These are phyloP conservation scores for Sebastes miniatus DNA, from an alignment of 2,797 vertebrate species.

Conservation along the genomic window DNA sequence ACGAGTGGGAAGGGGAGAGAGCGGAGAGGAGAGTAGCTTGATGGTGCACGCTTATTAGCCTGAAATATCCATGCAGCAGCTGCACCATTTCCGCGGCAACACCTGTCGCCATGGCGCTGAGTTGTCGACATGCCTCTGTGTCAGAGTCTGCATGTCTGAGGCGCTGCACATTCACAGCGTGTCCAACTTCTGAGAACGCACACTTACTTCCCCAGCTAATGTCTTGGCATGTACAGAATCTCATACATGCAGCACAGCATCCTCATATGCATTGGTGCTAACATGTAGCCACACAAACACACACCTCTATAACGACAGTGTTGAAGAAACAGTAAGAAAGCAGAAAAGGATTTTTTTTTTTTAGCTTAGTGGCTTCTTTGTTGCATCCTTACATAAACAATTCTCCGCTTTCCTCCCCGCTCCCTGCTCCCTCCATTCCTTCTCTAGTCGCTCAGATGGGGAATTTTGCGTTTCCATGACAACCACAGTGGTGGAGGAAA, in stretches of 20 bases:
- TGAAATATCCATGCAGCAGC: constrained; percentile 76
- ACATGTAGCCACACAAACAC: not conserved
- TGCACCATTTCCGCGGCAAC: constrained; percentile 78
- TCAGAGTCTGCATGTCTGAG: constrained; percentile 65
- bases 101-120: constrained; percentile 76
- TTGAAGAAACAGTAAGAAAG: not conserved
- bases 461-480: constrained; percentile 74
- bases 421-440: not conserved
- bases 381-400: constrained; percentile 17
- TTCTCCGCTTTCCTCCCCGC: not conserved
- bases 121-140: constrained; percentile 69
- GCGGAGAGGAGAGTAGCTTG: not conserved
- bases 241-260: constrained; percentile 10
- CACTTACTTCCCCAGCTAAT: not conserved
- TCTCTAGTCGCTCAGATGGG: constrained; percentile 36
- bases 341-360: no score
- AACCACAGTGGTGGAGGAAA: constrained; percentile 66
- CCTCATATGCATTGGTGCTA: not conserved
- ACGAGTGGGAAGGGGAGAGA: not conserved
- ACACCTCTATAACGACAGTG: not conserved
- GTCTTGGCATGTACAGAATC: constrained; percentile 22
- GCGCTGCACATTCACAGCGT: constrained; percentile 21
- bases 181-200: constrained; percentile 19
- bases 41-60: constrained; percentile 59
- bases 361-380: constrained; percentile 1